Base-by-base conservation (phyloP, 2,888 invertebrate species). In the Eupeodes luniger region DNA sequence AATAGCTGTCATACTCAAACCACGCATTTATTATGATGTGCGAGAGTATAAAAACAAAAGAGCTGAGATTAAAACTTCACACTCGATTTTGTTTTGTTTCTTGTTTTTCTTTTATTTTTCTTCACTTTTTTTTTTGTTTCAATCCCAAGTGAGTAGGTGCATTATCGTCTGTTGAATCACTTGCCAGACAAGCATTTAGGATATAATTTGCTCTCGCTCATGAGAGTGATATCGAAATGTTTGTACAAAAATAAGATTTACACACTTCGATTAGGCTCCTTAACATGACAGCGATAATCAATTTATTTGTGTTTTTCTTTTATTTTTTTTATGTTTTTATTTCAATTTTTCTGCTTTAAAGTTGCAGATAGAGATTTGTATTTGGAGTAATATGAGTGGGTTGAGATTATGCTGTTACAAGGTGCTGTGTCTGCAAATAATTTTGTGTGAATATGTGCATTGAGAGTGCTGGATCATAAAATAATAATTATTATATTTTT, bases 151-250 rank as follows among this genome's bases (percentile, higher is more conserved):
- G 78, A 81, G 85, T 88, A 77, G 85, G 85, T 81, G 85, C 88
- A 70, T 59, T 85, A 88, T 88, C 88, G 67, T 57, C 70, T 81
- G 77, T 78, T 49, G 70, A 85, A 85, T 81, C 85, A 55, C 62
- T 69, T 88, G 88, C 85, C 49, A 85, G 85, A 85, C 85, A 85
- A 75, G 81, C 85, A 81, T 88, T 88, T 88, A 88, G 85, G 81
- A 85, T 81, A 81, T 81, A 88, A 88, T 85, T 88, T 85, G 88
- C 84, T 75, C 85, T 72, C 57, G 4, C 44, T 6, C 40, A 7
- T 27, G 14, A 44, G 75, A 78, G 34, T 85, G 85, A 85, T 85
- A 88, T 67, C 69, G 69, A 75, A 85, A 59, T 75, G 77, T 78
- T 70, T 76, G 57, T 62, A 34, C 27, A 40, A 12, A 69, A 59